These are phyloP conservation scores for Podarcis lilfordi DNA, from an alignment of 2,797 vertebrate species.

Conservation along the genomic window DNA sequence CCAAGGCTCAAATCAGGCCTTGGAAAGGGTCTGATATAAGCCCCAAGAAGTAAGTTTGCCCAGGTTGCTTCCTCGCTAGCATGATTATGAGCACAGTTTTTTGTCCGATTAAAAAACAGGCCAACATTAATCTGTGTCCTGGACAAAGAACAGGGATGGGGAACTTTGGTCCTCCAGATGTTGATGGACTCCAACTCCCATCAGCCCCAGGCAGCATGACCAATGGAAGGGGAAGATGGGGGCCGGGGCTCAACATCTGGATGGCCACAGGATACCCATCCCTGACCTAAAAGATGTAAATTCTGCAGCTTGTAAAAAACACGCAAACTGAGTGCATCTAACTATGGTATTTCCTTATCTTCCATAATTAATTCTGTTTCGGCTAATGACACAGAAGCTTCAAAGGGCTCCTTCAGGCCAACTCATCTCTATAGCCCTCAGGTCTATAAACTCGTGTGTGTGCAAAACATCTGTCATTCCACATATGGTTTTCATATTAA, in stretches of 20 bases:
- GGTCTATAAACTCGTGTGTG: not conserved
- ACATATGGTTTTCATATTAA: not conserved
- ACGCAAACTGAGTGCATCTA: not conserved
- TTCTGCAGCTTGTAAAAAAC: not conserved
- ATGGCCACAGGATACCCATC: no score
- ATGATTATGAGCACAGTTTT: not conserved
- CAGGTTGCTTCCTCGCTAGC: not conserved
- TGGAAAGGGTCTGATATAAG: no score
- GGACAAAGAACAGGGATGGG: no score
- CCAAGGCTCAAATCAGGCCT: not conserved
- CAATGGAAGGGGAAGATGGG: no score
- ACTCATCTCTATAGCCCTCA: not conserved
- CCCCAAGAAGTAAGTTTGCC: not conserved
- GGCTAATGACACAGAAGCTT: not conserved
- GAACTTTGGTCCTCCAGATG: no score
- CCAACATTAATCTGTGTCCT: not conserved
- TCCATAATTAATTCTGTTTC: not conserved
- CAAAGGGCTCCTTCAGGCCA: not conserved
- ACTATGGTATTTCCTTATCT: not conserved
- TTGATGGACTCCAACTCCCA: no score
- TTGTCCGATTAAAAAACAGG: not conserved
- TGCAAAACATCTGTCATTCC: no score
- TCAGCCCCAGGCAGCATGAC: no score
- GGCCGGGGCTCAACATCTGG: no score
- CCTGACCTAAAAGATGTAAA: not conserved